Percentiles rank a stretch among this genome's conserved stretches.
phyloP scores from a whole-genome alignment of 2,113 vertebrate genomes.

The Alexandromys fortis region DNA sequence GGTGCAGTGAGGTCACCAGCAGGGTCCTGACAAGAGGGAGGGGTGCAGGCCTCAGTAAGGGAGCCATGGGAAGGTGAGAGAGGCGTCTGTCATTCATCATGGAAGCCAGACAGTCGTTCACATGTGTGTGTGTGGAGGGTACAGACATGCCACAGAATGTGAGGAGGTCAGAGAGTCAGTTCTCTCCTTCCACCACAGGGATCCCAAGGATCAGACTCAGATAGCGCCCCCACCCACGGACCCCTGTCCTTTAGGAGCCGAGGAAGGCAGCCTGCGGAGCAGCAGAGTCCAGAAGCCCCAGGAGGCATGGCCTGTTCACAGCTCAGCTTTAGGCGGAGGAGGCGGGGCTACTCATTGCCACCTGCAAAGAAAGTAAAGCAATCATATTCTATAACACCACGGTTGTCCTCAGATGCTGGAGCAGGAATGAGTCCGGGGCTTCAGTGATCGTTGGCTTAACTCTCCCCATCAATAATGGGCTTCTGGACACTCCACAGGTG shows the following conservation, averaged over 20 bases:
- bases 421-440: background rate
- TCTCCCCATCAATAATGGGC: background rate
- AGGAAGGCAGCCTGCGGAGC: no score
- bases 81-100: fast-evolving
- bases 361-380: no score
- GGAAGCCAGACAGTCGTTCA: background rate
- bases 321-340: background rate
- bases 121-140: background rate
- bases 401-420: background rate
- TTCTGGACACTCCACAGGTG: no score
- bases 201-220: background rate
- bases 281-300: background rate
- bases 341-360: background rate
- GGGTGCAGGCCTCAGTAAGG: background rate
- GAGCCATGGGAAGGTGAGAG: background rate
- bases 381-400: background rate
- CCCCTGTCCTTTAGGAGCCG: background rate
- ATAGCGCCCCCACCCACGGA: background rate
- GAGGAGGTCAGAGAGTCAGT: background rate
- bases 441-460: background rate
- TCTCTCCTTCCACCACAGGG: background rate
- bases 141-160: background rate
- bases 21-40: background rate
- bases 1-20: background rate
- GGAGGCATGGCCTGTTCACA: fast-evolving